Base-by-base conservation (phyloP, 1,140 invertebrate species). In the Probaryconus sp. region DNA sequence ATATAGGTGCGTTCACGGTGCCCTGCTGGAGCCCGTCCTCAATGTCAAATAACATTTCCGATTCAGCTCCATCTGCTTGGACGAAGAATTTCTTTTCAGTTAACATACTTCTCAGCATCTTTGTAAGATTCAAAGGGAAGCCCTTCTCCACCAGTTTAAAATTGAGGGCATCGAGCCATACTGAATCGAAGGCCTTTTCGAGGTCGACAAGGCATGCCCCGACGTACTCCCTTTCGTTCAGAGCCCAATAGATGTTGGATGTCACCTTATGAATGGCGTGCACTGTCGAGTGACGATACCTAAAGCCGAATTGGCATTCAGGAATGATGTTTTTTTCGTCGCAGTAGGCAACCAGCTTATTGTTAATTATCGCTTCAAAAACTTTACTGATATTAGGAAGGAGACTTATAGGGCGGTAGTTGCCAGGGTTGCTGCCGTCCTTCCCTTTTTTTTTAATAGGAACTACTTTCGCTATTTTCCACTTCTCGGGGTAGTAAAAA, bases 361-460 rank as follows among this genome's bases (percentile, higher is more conserved):
- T 24, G 9, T 60, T 60, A 6, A 69, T 35, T n/a, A 51, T 24
- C 6, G 11, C 35, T 18, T 60, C 45, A 2, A 68, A 30, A 3
- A 42, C 26, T 33, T 56, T 58, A 2, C 43, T 30, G 5, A 56
- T 11, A 9, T 28, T 45, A 3, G 20, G 48, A 2, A 40, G 17
- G 3, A 51, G 30, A 5, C 37, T 16, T 5, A 50, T 50, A 2
- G 60, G 60, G 5, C 47, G 18, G 18, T 51, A 64, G 26, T 18
- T 51, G 4, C 1, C 1, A 0, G 17, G 14, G 5, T 35, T 24
- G 7, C 7, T 6, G 2, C 2, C 1, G 6, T 48, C 24, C 17
- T 58, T 58, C 2, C 14, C 35, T 14, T 31, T 26, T 51, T 63
- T 50, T 1, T 16, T n/a, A 3, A 50, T 38, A 1, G 58, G 45